Percentiles rank a stretch among this genome's conserved stretches.
Evolutionary conservation across 1,140 invertebrate species (phyloP).

Genomic region (Pemphigus obesinymphae): DNA sequence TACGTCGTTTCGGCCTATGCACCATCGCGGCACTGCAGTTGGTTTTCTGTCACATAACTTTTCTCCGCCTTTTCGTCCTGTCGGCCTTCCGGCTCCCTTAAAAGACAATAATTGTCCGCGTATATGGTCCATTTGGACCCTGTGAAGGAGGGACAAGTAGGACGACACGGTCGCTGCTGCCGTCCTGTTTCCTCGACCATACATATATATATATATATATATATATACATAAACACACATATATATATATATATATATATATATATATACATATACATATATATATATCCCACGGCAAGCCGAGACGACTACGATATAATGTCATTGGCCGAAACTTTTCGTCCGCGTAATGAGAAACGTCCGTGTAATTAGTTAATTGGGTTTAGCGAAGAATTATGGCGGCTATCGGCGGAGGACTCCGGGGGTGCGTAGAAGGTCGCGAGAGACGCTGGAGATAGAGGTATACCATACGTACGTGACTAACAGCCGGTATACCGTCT

Average conservation of each 20-base stretch:
- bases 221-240: too few species aligned
- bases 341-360: constrained; percentile 32
- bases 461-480: not conserved
- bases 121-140: not conserved
- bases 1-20: not conserved
- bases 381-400: constrained; percentile 30
- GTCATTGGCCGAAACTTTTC: constrained; percentile 23
- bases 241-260: too few species aligned
- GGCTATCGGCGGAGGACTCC: not conserved
- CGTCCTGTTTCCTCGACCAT: too few species aligned
- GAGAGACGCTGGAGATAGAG: too few species aligned
- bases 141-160: too few species aligned
- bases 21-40: not conserved
- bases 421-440: not conserved
- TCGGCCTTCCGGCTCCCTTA: not conserved
- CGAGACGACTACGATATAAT: too few species aligned
- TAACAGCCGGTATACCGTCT: not conserved
- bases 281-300: too few species aligned
- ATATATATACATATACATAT: too few species aligned
- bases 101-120: constrained; percentile 13
- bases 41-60: constrained; percentile 32
- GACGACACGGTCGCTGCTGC: too few species aligned
- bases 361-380: constrained; percentile 37
- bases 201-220: too few species aligned
- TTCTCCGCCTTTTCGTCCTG: not conserved